A percentile compares a stretch with the other conserved stretches of the same genome.
Conservation (phyloP, 2,113 vertebrate genomes). For the Ramphastos sulfuratus region DNA sequence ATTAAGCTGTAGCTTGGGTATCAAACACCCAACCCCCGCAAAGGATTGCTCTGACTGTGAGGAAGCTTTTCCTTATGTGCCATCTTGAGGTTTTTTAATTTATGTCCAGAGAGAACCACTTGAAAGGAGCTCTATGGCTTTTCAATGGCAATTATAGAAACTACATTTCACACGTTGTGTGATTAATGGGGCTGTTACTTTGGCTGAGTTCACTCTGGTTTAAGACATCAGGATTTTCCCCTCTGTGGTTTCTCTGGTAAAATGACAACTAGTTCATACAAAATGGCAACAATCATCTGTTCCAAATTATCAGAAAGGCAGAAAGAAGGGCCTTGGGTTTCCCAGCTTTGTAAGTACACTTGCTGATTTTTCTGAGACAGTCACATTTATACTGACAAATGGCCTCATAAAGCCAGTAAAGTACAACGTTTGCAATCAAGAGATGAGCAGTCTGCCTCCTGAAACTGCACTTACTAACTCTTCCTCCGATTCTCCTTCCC, state of each 20-base stretch:
- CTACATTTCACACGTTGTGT: constrained; percentile 50
- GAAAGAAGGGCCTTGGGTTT: constrained; percentile 23
- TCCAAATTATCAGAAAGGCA: constrained; percentile 12
- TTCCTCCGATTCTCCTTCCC: neutral
- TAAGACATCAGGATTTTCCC: neutral
- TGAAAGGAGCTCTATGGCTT: constrained; percentile 34
- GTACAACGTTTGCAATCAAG: neutral
- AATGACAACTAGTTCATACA: neutral
- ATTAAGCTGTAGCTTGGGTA: neutral
- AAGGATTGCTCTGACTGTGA: neutral
- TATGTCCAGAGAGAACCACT: constrained; percentile 25
- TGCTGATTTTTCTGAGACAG: constrained; percentile 34
- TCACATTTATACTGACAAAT: constrained; percentile 32
- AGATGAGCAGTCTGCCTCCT: neutral
- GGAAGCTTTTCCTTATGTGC: neutral
- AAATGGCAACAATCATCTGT: constrained; percentile 39
- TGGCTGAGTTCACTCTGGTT: constrained; percentile 41
- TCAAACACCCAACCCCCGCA: neutral
- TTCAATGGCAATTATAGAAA: constrained; percentile 42
- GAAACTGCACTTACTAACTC: neutral
- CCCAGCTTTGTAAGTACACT: neutral
- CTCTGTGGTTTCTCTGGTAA: constrained; percentile 21
- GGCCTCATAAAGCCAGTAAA: constrained; percentile 20
- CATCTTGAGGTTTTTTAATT: constrained; percentile 3
- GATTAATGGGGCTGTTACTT: constrained; percentile 59